phyloP scores from a whole-genome alignment of 2,113 vertebrate genomes.

The Prietella phreatophila region DNA sequence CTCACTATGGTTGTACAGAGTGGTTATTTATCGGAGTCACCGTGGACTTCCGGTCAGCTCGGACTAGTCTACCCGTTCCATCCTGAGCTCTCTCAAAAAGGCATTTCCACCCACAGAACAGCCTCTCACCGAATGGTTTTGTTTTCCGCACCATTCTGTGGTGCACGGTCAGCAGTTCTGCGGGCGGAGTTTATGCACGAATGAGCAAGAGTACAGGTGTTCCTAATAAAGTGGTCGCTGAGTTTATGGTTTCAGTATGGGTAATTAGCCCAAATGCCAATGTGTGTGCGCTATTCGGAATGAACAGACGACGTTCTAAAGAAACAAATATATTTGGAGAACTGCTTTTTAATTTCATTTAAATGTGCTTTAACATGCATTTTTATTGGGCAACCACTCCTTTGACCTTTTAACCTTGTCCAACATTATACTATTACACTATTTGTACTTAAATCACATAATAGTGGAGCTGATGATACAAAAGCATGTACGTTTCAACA shows the following conservation, averaged over 20 bases:
- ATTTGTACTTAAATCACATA: too few relatives aligned
- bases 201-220: neutral
- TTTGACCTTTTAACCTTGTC: neutral
- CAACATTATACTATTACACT: too few relatives aligned
- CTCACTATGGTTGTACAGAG: neutral
- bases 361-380: neutral
- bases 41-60: neutral
- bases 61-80: neutral
- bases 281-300: neutral
- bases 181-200: neutral
- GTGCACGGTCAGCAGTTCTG: neutral
- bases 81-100: neutral
- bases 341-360: neutral
- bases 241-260: neutral
- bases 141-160: neutral
- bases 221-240: neutral
- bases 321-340: neutral
- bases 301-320: neutral
- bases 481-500: neutral
- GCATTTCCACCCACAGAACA: neutral
- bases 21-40: neutral
- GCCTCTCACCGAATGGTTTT: neutral
- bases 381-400: neutral
- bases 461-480: neutral
- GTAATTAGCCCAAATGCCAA: neutral